Conservation (phyloP, 1,140 invertebrate genomes). For the Phthorimaea operculella region DNA sequence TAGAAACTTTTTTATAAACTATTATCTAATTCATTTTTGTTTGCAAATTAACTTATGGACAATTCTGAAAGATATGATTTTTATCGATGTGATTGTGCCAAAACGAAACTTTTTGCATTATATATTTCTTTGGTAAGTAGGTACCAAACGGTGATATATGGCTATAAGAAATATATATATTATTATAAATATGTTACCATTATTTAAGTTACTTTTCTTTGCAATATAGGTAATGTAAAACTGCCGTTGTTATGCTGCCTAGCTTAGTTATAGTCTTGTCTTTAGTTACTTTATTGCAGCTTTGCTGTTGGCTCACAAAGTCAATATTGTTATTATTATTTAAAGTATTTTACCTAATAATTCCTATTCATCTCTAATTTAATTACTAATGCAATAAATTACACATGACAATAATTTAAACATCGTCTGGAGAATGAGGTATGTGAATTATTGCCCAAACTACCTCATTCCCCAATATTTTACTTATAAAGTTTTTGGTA, state of each 20-base stretch:
- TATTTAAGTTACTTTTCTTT: no score
- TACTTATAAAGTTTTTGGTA: slow-evolving; percentile 12
- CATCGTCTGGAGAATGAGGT: neutral
- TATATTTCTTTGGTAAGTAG: neutral
- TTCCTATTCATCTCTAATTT: neutral
- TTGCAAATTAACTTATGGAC: no score
- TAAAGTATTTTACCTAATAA: neutral
- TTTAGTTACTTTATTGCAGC: neutral
- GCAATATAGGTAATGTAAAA: neutral
- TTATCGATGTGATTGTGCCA: no score
- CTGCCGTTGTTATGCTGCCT: neutral
- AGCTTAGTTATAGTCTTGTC: neutral
- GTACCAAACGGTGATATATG: neutral
- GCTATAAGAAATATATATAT: neutral
- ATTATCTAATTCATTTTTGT: no score
- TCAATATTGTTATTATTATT: slow-evolving; percentile 1
- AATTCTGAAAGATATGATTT: no score
- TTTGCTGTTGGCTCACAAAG: neutral
- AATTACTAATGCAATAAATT: neutral
- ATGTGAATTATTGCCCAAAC: slow-evolving; percentile 11
- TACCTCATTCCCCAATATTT: slow-evolving; percentile 33
- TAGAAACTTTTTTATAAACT: no score
- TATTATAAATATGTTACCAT: neutral
- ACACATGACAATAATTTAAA: slow-evolving; percentile 6
- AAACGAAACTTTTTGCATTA: no score